Evolutionary conservation across 2,113 vertebrate species (phyloP), one percentile per base, ranked within the genome.

Genomic region (Oceanites oceanicus): DNA sequence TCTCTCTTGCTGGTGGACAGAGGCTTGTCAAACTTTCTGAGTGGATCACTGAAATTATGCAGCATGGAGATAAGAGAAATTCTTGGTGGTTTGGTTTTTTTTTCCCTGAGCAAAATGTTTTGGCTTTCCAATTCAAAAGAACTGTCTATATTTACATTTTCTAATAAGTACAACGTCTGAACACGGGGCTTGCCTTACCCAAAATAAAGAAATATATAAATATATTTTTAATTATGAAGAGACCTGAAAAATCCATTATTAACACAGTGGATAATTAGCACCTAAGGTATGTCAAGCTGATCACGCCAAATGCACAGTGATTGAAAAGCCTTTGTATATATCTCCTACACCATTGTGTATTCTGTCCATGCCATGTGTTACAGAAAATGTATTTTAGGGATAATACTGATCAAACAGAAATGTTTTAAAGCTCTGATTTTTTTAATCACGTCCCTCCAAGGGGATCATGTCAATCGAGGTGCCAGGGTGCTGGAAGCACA

Each of bases 291-390:
- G 15, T 85, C 42, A 68, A 42, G 32, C 45, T 65, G 80, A 49
- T 89, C 9, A 4, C 30, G 32, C 81, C 66, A 50, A 88, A 52
- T 45, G 55, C 65, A 47, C 20, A 61, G 65, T n/a, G 61, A 93
- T 30, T 7, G 6, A 78, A 62, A 91, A 86, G 7, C 7, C 61
- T 89, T 63, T 59, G 10, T 52, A 0, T 29, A 0, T 27, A 16
- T 84, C 25, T 90, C 15, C 83, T 84, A 61, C 88, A 87, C 92
- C 95, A 97, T 5, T 96, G 96, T 96, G 92, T 96, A 78, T 96
- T 97, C 95, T 95, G 10, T n/a, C 88, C 74, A 6, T 89, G 82
- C 93, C 59, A 7, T 71, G 13, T 80, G 40, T 68, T 88, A 61
- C 71, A 78, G 61, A 49, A 96, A 91, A 93, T 93, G 58, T 73